Percentiles rank a stretch among this genome's conserved stretches.
These are phyloP conservation scores for Synanceia verrucosa DNA, from an alignment of 2,797 vertebrate genomes.

Conservation along the genomic window DNA sequence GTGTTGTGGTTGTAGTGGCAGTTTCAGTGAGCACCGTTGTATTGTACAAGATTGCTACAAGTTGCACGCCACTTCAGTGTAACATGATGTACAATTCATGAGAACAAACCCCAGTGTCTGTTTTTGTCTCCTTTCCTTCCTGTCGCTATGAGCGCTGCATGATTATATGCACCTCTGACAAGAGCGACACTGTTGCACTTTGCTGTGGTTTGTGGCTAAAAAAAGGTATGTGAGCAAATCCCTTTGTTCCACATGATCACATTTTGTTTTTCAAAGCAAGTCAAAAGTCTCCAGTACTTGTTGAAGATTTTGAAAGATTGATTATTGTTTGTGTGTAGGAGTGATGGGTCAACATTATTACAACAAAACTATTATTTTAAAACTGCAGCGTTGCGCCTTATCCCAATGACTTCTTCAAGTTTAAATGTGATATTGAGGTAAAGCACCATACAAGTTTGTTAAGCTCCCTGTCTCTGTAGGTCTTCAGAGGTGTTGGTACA, in stretches of 20 bases:
- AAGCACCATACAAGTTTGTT: slow-evolving; percentile 31
- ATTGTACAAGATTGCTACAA: slow-evolving; percentile 3
- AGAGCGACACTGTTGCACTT: background rate
- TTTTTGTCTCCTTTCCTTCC: slow-evolving; percentile 28
- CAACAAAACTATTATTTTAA: slow-evolving; percentile 5
- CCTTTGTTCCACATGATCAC: slow-evolving; percentile 3
- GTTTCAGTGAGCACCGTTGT: slow-evolving; percentile 45
- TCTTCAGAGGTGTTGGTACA: slow-evolving; percentile 1
- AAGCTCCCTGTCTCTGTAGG: background rate
- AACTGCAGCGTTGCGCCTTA: slow-evolving; percentile 19
- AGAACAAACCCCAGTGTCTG: background rate
- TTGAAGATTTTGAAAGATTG: slow-evolving; percentile 1
- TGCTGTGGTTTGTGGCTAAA: slow-evolving; percentile 29
- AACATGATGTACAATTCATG: background rate
- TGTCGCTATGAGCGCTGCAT: slow-evolving; percentile 5
- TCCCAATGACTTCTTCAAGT: slow-evolving; percentile 18
- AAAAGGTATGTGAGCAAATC: background rate
- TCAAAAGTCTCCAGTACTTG: background rate
- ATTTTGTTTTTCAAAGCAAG: too few species aligned
- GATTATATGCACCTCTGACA: background rate
- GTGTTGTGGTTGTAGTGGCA: slow-evolving; percentile 48
- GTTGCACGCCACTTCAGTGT: background rate
- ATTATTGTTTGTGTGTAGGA: background rate
- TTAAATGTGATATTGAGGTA: slow-evolving; percentile 32
- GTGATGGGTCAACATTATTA: background rate